These are phyloP conservation scores for Scelioninae gen. 1 DNA, from an alignment of 2,888 invertebrate species.

Conservation along the genomic window DNA sequence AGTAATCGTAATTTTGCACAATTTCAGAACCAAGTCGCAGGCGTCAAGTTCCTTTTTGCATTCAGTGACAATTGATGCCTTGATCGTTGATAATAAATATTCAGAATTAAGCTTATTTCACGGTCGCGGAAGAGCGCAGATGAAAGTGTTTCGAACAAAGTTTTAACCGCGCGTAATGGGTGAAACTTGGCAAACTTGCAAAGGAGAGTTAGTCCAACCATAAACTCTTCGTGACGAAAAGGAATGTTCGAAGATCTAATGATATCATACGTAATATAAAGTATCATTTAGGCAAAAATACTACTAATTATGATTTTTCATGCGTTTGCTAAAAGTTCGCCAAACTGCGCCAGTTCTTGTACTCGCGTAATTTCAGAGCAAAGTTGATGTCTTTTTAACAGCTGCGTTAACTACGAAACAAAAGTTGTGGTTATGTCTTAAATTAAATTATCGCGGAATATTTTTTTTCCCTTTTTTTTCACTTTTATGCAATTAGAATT, in stretches of 20 bases:
- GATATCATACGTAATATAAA: constrained; percentile 60
- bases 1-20: too few relatives aligned
- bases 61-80: constrained; percentile 27
- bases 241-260: constrained; percentile 67
- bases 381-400: too few relatives aligned
- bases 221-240: constrained; percentile 75
- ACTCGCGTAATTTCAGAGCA: too few relatives aligned
- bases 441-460: too few relatives aligned
- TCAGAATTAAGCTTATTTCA: constrained; percentile 81
- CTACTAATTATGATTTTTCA: too few relatives aligned
- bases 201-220: constrained; percentile 79
- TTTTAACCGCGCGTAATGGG: constrained; percentile 83
- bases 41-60: neutral
- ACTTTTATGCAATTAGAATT: too few relatives aligned
- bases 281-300: constrained; percentile 43
- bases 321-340: too few relatives aligned
- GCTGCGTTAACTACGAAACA: too few relatives aligned
- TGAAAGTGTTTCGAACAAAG: constrained; percentile 84
- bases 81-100: constrained; percentile 75
- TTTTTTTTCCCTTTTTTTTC: too few relatives aligned
- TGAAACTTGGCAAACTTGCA: constrained; percentile 81
- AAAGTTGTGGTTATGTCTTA: too few relatives aligned
- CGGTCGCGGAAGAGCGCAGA: constrained; percentile 80
- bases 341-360: too few relatives aligned
- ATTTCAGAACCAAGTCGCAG: too few relatives aligned